Base-by-base conservation (phyloP, 2,888 invertebrate species). In the Odontothrips loti region DNA sequence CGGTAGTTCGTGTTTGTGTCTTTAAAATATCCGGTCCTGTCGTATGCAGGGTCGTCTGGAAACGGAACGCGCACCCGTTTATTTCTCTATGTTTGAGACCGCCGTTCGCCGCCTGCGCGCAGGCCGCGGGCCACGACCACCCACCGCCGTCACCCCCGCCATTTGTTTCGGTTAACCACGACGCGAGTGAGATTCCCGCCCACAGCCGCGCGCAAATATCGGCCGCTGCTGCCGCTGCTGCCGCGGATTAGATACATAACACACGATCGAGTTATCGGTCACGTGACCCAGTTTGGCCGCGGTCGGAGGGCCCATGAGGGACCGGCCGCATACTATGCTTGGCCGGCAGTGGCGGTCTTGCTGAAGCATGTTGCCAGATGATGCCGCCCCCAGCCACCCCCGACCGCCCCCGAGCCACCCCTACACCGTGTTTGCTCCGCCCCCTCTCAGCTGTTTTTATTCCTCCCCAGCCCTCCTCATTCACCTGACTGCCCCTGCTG, bases 91-190 rank as follows among this genome's bases (percentile, higher is more conserved):
- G n/a, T n/a, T n/a, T n/a, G n/a, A n/a, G n/a, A n/a, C n/a, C n/a
- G n/a, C n/a, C n/a, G n/a, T n/a, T n/a, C n/a, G n/a, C n/a, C 34
- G n/a, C 11, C 68, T 4, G 68, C 68, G 9, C 27, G 23, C 23
- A 10, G 58, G 51, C 51, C 10, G 15, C 51, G 51, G 51, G 51
- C 51, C 3, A 10, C 12, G 51, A 15, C 51, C 11, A 63, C 63
- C 23, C n/a, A n/a, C 68, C n/a, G 68, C 68, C 23, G 68, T 12
- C 51, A 20, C 4, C 23, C 63, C n/a, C 68, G 68, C 23, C 68
- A 68, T 68, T 68, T 68, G 68, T 68, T 68, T 68, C 23, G 68
- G 23, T 68, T 68, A 68, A 23, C 68, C 58, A 58, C 34, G 58
- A 58, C 20, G 58, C 58, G 58, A 17, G 58, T 6, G 58, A n/a